Conservation (phyloP, 2,888 invertebrate species). For the Oscheius myriophilus region DNA sequence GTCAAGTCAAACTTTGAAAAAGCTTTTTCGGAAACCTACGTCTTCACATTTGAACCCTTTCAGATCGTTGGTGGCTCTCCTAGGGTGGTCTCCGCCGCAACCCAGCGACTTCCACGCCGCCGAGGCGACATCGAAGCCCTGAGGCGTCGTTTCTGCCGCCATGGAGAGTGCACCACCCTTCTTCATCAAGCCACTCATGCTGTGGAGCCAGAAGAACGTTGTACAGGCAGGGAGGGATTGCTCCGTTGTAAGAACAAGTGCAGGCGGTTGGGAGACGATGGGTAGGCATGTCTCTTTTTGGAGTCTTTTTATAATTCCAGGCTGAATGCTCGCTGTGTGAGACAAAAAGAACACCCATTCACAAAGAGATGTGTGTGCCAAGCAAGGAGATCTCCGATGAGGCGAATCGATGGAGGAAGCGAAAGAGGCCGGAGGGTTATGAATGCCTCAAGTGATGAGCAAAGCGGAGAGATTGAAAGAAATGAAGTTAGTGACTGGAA, state of each 20-base stretch:
- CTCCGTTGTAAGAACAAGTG: conserved; percentile 43
- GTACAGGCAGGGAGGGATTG: conserved; percentile 41
- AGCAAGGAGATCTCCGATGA: conserved; percentile 39
- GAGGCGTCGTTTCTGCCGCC: conserved; percentile 9
- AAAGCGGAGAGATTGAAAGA: conserved; percentile 1
- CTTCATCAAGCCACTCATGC: conserved; percentile 24
- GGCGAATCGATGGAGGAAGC: conserved; percentile 20
- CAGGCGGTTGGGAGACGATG: conserved; percentile 31
- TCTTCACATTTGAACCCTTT: too few relatives aligned
- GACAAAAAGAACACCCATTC: conserved; percentile 50
- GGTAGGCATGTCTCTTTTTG: too few relatives aligned
- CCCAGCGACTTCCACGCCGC: conserved; percentile 1
- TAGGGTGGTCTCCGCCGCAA: conserved; percentile 10
- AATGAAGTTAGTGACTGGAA: conserved; percentile 14
- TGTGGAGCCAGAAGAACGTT: conserved; percentile 25
- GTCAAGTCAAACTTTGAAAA: too few relatives aligned
- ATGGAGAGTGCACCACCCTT: conserved; percentile 26
- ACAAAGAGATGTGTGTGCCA: conserved; percentile 53
- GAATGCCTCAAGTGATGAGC: background rate
- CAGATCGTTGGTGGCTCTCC: conserved; percentile 7
- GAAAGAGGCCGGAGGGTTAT: background rate
- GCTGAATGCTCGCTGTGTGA: conserved; percentile 43
- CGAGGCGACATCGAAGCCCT: conserved; percentile 20
- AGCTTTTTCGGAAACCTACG: too few relatives aligned
- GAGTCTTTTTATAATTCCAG: conserved; percentile 28